These are phyloP conservation scores for Gymnobelideus leadbeateri DNA, from an alignment of 2,113 vertebrate species.

Conservation along the genomic window DNA sequence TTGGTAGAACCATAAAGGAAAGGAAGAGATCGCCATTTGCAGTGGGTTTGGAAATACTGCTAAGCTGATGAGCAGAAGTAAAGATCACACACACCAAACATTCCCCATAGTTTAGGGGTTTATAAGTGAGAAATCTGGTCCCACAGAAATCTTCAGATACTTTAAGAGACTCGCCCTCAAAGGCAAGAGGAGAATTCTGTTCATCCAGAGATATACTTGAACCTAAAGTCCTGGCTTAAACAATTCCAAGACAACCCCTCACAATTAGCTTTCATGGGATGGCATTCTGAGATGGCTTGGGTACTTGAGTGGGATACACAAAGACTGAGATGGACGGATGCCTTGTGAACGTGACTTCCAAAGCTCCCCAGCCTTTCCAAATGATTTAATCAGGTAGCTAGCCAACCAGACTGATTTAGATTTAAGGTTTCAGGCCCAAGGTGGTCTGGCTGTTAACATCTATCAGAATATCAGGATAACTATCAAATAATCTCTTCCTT, in stretches of 20 bases:
- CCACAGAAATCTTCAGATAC: not conserved
- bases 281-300: constrained; percentile 51
- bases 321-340: not conserved
- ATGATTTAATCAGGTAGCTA: not conserved
- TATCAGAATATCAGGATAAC: not conserved
- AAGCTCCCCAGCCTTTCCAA: not conserved
- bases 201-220: constrained; percentile 34
- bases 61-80: constrained; percentile 67
- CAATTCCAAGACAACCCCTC: constrained; percentile 51
- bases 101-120: constrained; percentile 44
- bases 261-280: constrained; percentile 50
- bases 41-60: constrained; percentile 71
- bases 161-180: constrained; percentile 40
- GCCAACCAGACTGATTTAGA: not conserved
- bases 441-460: not conserved
- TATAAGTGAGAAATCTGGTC: constrained; percentile 43
- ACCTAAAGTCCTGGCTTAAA: constrained; percentile 51
- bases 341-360: not conserved
- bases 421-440: not conserved
- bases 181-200: constrained; percentile 2
- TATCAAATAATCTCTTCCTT: not conserved
- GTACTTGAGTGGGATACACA: not conserved
- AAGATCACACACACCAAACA: constrained; percentile 34
- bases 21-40: constrained; percentile 52
- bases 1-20: constrained; percentile 66